Conservation (phyloP, 1,140 invertebrate species). For the Phortica variegata region DNA sequence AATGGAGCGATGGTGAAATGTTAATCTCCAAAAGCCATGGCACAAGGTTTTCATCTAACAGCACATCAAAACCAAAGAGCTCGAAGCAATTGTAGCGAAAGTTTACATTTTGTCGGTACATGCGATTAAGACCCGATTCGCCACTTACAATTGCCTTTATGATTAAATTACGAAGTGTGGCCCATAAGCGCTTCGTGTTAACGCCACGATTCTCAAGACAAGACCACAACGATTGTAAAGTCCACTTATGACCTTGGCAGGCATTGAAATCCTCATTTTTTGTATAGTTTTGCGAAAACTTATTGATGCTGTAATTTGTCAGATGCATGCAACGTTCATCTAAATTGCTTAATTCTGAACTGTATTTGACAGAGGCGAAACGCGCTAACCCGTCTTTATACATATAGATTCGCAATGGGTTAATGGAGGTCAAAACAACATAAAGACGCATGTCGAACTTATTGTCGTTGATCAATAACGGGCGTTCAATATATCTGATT, state of each 20-base stretch:
- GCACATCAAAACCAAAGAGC: slow-evolving; percentile 80
- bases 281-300: slow-evolving; percentile 82
- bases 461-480: slow-evolving; percentile 87
- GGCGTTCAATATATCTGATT: slow-evolving; percentile 79
- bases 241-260: slow-evolving; percentile 89
- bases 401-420: slow-evolving; percentile 89
- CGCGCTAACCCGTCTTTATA: slow-evolving; percentile 94
- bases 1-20: slow-evolving; percentile 93
- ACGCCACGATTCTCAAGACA: slow-evolving; percentile 72
- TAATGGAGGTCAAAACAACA: slow-evolving; percentile 91
- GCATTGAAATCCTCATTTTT: slow-evolving; percentile 82
- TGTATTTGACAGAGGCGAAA: slow-evolving; percentile 90
- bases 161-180: slow-evolving; percentile 74
- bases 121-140: slow-evolving; percentile 70
- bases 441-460: slow-evolving; percentile 93
- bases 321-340: slow-evolving; percentile 95
- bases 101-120: slow-evolving; percentile 70
- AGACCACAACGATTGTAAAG: slow-evolving; percentile 72
- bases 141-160: slow-evolving; percentile 82
- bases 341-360: slow-evolving; percentile 73
- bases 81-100: slow-evolving; percentile 80
- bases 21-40: slow-evolving; percentile 97
- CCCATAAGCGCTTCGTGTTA: slow-evolving; percentile 78
- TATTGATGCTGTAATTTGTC: slow-evolving; percentile 98
- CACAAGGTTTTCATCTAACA: slow-evolving; percentile 78